These are phyloP conservation scores for Picus viridis DNA, from an alignment of 2,797 vertebrate species.

Conservation along the genomic window DNA sequence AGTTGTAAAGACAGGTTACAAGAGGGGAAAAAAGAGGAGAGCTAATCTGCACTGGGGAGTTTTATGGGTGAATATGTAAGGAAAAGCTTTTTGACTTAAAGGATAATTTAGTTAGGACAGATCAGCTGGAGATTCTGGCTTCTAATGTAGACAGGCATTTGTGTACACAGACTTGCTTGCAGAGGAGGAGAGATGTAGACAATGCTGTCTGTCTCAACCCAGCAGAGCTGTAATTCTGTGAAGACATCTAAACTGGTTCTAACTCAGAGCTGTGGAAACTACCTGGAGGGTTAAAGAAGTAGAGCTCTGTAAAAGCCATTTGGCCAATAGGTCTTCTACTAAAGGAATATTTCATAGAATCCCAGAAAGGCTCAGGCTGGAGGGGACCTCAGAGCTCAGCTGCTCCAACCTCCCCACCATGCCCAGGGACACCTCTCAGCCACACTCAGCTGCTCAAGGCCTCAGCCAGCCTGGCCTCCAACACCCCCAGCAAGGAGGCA, in stretches of 20 bases:
- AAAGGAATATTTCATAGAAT: not conserved
- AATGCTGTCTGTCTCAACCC: not conserved
- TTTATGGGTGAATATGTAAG: not conserved
- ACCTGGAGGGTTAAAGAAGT: not conserved
- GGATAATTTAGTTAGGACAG: not conserved
- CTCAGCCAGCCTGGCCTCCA: too few species aligned
- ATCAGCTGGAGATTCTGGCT: not conserved
- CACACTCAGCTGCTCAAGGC: too few species aligned
- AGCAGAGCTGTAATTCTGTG: not conserved
- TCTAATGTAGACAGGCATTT: not conserved
- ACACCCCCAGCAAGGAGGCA: too few species aligned
- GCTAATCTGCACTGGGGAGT: not conserved
- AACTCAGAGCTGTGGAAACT: not conserved
- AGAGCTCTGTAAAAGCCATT: not conserved
- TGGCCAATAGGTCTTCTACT: not conserved
- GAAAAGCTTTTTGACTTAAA: not conserved
- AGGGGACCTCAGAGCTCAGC: too few species aligned
- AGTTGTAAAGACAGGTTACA: not conserved
- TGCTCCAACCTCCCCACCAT: too few species aligned
- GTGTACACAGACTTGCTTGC: not conserved
- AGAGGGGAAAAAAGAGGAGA: not conserved
- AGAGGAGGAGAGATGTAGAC: not conserved
- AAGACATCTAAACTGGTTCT: not conserved
- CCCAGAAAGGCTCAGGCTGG: too few species aligned
- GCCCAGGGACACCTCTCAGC: too few species aligned